Percentiles rank a stretch among this genome's conserved stretches.
Conservation (phyloP, 2,113 vertebrate species). For the Drymodes brunneopygia region DNA sequence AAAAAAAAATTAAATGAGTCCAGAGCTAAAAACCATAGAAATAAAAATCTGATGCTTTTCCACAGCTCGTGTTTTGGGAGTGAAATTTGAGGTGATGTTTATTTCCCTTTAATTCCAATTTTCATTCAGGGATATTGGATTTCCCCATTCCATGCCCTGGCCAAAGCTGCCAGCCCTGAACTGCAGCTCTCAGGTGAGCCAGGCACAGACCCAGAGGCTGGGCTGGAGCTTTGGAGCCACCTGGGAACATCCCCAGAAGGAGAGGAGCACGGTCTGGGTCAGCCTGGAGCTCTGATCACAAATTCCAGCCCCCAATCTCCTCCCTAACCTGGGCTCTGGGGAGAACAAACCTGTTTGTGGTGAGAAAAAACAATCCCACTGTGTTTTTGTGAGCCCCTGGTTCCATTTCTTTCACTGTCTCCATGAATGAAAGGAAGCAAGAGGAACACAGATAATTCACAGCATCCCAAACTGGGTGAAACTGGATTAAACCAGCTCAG, state of each 20-base stretch:
- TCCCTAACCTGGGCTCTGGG: background rate
- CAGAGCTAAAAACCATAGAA: background rate
- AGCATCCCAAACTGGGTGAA: background rate
- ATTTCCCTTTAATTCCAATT: background rate
- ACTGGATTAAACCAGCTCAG: background rate
- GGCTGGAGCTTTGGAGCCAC: background rate
- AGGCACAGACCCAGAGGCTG: background rate
- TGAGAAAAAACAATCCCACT: background rate
- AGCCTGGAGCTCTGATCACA: background rate
- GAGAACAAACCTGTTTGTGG: background rate
- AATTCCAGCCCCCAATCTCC: background rate
- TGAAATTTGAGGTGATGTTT: background rate
- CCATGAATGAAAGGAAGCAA: background rate
- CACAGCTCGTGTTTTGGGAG: background rate
- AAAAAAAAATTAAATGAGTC: background rate
- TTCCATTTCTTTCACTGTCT: background rate
- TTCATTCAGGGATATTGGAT: background rate
- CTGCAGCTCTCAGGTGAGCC: background rate
- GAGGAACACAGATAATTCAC: background rate
- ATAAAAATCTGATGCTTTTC: background rate
- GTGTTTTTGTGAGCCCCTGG: background rate
- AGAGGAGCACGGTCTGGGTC: background rate
- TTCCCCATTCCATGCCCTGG: background rate
- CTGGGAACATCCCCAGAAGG: background rate
- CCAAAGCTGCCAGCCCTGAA: background rate